A percentile compares a stretch with the other conserved stretches of the same genome.
Conservation (phyloP, 2,888 invertebrate species). For the Hypomecis atomaria region DNA sequence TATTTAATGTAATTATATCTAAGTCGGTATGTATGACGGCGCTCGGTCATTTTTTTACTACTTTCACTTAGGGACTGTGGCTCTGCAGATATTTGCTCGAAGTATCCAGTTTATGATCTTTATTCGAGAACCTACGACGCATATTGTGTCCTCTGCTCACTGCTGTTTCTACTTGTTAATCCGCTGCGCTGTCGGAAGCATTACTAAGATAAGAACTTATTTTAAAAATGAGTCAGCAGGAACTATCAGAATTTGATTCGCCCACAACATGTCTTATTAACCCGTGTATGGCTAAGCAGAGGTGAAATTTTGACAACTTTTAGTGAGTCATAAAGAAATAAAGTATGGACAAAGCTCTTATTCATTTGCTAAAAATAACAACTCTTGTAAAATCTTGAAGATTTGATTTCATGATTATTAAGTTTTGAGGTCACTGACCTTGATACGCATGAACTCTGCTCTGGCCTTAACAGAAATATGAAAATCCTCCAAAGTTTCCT, state of each 20-base stretch:
- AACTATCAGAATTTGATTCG: background rate
- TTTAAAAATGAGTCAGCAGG: background rate
- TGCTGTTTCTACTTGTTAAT: too few relatives aligned
- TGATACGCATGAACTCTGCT: conserved; percentile 12
- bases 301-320: background rate
- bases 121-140: too few relatives aligned
- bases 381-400: background rate
- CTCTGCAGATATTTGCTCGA: too few relatives aligned
- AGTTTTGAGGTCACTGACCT: conserved; percentile 22
- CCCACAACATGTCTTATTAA: background rate
- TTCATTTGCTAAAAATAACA: background rate
- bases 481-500: conserved; percentile 1
- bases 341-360: too few relatives aligned
- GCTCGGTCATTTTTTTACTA: too few relatives aligned
- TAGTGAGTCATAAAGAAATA: background rate
- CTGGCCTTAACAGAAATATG: conserved; percentile 3
- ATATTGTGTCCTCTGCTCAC: too few relatives aligned
- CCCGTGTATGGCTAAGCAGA: background rate
- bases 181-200: too few relatives aligned
- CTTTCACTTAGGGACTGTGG: too few relatives aligned
- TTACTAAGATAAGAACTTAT: background rate
- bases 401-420: background rate
- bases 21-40: too few relatives aligned
- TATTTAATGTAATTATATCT: too few relatives aligned
- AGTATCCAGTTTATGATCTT: too few relatives aligned